Percentiles rank a stretch among this genome's conserved stretches.
phyloP scores from a whole-genome alignment of 2,888 invertebrate genomes.

The Ischnus inquisitorius region DNA sequence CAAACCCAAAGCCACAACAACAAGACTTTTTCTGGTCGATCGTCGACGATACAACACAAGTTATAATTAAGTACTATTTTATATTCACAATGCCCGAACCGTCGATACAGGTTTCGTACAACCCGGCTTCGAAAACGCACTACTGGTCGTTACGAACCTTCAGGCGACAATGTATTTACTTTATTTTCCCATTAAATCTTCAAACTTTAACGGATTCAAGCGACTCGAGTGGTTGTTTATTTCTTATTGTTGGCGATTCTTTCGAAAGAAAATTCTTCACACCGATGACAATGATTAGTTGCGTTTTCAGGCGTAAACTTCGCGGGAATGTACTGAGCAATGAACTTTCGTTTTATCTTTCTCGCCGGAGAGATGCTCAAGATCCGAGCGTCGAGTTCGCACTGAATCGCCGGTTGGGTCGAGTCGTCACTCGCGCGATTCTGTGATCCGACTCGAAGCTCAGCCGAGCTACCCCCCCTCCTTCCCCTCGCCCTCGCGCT shows the following conservation, averaged over 20 bases:
- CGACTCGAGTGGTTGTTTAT: slow-evolving; percentile 6
- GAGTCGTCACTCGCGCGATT: slow-evolving; percentile 51
- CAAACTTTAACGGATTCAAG: not conserved
- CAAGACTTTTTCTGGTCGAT: not conserved
- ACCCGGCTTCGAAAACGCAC: not conserved
- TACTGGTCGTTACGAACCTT: not conserved
- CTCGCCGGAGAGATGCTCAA: slow-evolving; percentile 1
- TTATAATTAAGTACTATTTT: not conserved
- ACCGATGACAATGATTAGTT: too few species aligned
- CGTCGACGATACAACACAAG: not conserved
- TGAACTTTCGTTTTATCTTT: not conserved
- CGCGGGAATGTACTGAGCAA: too few species aligned
- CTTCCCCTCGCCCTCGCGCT: slow-evolving; percentile 47
- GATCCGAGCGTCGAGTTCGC: slow-evolving; percentile 58
- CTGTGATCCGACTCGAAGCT: slow-evolving; percentile 55
- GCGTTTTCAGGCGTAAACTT: too few species aligned
- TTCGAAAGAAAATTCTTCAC: not conserved
- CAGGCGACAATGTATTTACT: not conserved
- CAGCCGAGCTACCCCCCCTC: slow-evolving; percentile 10
- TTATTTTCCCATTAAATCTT: slow-evolving; percentile 5
- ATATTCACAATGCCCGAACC: not conserved
- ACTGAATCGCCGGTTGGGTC: slow-evolving; percentile 66
- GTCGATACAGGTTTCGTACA: not conserved
- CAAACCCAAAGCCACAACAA: slow-evolving; percentile 17
- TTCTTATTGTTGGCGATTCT: not conserved